These are phyloP conservation scores for Calidris pygmaea DNA, from an alignment of 2,113 vertebrate species.

Conservation along the genomic window DNA sequence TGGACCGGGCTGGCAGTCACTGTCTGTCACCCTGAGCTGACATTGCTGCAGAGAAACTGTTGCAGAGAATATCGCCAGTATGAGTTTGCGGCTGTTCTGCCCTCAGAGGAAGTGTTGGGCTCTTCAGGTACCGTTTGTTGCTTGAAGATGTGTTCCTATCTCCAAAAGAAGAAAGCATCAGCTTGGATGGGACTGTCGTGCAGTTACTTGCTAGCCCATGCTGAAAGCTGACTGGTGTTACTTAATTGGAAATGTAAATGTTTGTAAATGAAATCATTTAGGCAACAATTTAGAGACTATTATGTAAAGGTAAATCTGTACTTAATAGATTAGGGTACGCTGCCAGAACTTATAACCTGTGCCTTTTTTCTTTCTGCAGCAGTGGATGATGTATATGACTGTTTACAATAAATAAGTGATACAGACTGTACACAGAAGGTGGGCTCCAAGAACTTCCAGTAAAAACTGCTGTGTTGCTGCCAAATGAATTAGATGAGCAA, in stretches of 20 bases:
- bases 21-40: neutral
- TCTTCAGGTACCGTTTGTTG: neutral
- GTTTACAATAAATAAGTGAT: neutral
- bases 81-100: neutral
- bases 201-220: neutral
- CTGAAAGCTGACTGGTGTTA: neutral
- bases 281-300: neutral
- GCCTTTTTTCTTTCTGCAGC: neutral
- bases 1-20: neutral
- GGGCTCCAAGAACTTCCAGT: neutral
- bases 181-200: neutral
- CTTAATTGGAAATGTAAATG: neutral
- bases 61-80: neutral
- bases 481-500: neutral
- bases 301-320: neutral
- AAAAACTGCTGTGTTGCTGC: neutral
- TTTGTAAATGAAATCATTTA: neutral
- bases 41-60: neutral
- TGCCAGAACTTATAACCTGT: neutral
- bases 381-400: neutral
- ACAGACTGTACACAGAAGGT: neutral
- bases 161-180: neutral
- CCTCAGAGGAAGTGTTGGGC: neutral
- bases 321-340: neutral
- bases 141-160: neutral